Evolutionary conservation across 92 coral and sea anemone genomes (phyloP).

Genomic region (Paragorgia papillata): DNA sequence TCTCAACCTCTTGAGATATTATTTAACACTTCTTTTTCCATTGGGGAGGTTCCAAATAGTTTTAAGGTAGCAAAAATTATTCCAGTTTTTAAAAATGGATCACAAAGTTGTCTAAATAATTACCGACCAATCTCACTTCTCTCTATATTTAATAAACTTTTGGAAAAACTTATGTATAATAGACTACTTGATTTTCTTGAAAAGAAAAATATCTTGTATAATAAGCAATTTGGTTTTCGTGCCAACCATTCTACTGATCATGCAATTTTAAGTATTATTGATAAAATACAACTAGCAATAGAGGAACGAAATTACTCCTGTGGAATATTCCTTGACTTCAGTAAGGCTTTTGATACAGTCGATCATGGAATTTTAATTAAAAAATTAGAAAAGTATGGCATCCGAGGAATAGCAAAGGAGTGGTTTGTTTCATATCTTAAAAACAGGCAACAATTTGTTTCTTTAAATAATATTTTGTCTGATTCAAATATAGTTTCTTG

Average conservation of each 20-base stretch:
- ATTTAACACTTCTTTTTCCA: neutral
- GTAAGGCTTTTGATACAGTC: conserved; percentile 1
- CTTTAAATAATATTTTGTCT: neutral
- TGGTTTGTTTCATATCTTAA: no score
- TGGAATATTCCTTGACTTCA: neutral
- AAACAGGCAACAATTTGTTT: conserved; percentile 2
- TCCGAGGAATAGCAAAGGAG: no score
- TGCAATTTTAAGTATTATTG: conserved; percentile 1
- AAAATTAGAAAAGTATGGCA: no score
- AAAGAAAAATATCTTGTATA: neutral
- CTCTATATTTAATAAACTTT: neutral
- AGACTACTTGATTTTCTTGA: neutral
- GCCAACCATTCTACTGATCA: conserved; percentile 3
- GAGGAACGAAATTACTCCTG: neutral
- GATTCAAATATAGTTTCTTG: neutral
- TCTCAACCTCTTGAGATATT: neutral
- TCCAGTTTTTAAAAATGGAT: neutral
- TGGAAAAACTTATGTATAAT: neutral
- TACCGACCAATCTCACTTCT: conserved; percentile 1
- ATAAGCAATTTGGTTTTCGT: conserved; percentile 4
- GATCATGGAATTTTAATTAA: no score
- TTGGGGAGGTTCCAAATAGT: neutral
- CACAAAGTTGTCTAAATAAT: neutral
- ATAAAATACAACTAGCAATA: conserved; percentile 41
- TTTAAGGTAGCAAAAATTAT: neutral